Percentiles rank a stretch among this genome's conserved stretches.
These are phyloP conservation scores for Dromaius novaehollandiae DNA, from an alignment of 2,113 vertebrate genomes.

Conservation along the genomic window DNA sequence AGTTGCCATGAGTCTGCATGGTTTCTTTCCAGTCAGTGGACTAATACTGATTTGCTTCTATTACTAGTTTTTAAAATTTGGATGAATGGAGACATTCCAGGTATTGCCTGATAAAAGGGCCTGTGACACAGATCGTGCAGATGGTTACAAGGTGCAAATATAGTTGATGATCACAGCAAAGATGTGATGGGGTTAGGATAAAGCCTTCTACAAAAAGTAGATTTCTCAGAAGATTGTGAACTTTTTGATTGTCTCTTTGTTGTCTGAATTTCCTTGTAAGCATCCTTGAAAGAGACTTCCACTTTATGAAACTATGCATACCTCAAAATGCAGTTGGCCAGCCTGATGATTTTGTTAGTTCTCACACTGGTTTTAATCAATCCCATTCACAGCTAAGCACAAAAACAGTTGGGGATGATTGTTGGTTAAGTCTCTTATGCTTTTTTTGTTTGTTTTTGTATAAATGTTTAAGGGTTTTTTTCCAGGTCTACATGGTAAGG, in stretches of 20 bases:
- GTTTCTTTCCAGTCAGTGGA: background rate
- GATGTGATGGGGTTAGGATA: background rate
- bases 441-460: background rate
- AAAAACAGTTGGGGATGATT: background rate
- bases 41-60: constrained; percentile 7
- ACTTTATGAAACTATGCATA: background rate
- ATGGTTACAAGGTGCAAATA: background rate
- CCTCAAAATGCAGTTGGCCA: background rate
- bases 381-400: constrained; percentile 5
- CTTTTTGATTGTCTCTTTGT: background rate
- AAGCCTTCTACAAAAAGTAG: constrained; percentile 11
- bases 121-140: background rate
- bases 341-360: constrained; percentile 23
- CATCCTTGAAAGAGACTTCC: background rate
- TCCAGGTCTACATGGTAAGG: background rate
- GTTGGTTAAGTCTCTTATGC: accelerated
- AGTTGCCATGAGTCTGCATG: accelerated
- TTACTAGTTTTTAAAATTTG: background rate
- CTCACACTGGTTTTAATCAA: constrained; percentile 31
- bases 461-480: background rate
- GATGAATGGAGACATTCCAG: background rate
- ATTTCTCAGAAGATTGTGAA: background rate
- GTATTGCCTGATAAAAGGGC: background rate
- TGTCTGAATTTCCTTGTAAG: constrained; percentile 12
- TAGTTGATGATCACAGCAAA: constrained; percentile 12